These are phyloP conservation scores for Drosophila mettleri DNA, from an alignment of 2,888 invertebrate genomes.

Conservation along the genomic window DNA sequence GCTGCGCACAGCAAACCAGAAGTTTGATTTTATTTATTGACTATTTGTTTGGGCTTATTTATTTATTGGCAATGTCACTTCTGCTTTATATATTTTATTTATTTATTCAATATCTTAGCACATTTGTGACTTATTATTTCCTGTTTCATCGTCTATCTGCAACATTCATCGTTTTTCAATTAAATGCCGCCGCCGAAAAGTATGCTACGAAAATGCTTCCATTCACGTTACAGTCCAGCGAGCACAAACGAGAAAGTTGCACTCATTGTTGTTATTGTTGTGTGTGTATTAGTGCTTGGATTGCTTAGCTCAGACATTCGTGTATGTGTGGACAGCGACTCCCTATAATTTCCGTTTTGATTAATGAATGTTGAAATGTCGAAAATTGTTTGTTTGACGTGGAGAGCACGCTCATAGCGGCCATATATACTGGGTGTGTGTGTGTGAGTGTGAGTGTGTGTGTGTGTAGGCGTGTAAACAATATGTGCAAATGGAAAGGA, in stretches of 20 bases:
- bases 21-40: not conserved
- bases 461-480: slow-evolving; percentile 60
- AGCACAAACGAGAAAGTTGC: slow-evolving; percentile 30
- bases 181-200: slow-evolving; percentile 36
- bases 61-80: not conserved
- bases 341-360: slow-evolving; percentile 79
- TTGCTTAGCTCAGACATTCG: slow-evolving; percentile 27
- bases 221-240: slow-evolving; percentile 25
- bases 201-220: slow-evolving; percentile 44
- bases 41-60: not conserved
- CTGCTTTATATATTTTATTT: not conserved
- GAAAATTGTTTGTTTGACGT: slow-evolving; percentile 74
- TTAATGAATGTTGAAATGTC: slow-evolving; percentile 81
- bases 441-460: slow-evolving; percentile 7
- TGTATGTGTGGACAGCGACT: slow-evolving; percentile 39
- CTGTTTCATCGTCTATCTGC: slow-evolving; percentile 10
- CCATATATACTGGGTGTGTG: not conserved
- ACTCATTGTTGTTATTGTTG: slow-evolving; percentile 18
- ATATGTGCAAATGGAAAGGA: slow-evolving; percentile 36
- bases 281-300: slow-evolving; percentile 18
- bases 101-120: not conserved
- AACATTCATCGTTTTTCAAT: slow-evolving; percentile 13
- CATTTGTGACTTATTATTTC: slow-evolving; percentile 6
- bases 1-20: no score
- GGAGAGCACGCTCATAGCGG: slow-evolving; percentile 45